A percentile compares a stretch with the other conserved stretches of the same genome.
phyloP scores from a whole-genome alignment of 2,888 invertebrate species.

The Agrenia bidenticulata region DNA sequence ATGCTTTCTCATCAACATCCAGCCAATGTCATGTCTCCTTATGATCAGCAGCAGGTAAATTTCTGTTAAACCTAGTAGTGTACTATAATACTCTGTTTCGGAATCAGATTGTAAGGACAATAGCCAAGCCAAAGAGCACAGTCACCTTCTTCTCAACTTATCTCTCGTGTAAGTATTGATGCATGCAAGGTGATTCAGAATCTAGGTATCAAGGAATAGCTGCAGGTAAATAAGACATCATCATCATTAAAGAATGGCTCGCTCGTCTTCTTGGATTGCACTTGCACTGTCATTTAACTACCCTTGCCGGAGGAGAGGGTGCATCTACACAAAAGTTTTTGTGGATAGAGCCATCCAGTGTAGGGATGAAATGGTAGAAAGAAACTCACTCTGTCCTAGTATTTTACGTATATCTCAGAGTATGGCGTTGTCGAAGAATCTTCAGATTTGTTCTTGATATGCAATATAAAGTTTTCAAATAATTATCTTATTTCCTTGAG shows the following conservation, averaged over 20 bases:
- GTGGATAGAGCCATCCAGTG: conserved; percentile 3
- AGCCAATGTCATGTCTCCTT: conserved; percentile 47
- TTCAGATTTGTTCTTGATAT: too few relatives aligned
- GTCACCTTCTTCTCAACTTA: conserved; percentile 2
- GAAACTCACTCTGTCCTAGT: background rate
- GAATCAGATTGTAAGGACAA: background rate
- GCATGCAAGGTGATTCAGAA: too few relatives aligned
- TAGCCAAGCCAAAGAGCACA: conserved; percentile 4
- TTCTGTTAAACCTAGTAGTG: background rate
- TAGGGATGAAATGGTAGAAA: background rate
- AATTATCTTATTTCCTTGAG: too few relatives aligned
- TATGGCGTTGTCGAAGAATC: conserved; percentile 9
- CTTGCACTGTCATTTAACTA: too few relatives aligned
- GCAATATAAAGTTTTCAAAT: too few relatives aligned
- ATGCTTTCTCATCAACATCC: conserved; percentile 44
- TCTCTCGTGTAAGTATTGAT: background rate
- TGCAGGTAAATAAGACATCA: too few relatives aligned
- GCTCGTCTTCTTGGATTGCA: too few relatives aligned
- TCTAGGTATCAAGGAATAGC: too few relatives aligned
- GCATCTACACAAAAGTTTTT: background rate
- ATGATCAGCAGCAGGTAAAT: conserved; percentile 51
- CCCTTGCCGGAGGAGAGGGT: too few relatives aligned
- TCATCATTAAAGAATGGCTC: too few relatives aligned
- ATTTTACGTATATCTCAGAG: background rate
- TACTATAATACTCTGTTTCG: background rate